Evolutionary conservation across 2,797 vertebrate genomes (phyloP).

Genomic region (Spatula versicolor): DNA sequence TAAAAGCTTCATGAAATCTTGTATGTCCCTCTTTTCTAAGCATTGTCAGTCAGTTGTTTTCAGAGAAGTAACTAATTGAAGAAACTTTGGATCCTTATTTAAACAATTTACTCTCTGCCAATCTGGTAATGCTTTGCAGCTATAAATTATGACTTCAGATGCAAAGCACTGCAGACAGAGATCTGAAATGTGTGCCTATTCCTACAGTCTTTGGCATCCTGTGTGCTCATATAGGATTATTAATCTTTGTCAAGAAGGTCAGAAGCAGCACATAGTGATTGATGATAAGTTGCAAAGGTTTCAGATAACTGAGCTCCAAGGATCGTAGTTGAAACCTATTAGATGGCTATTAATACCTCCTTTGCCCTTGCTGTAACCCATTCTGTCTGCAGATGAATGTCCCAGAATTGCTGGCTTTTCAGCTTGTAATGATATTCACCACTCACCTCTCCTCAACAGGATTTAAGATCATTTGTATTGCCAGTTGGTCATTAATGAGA

Average conservation of each 20-base stretch:
- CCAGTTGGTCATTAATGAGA: not conserved
- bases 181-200: not conserved
- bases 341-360: slow-evolving; percentile 28
- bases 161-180: not conserved
- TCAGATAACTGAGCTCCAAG: slow-evolving; percentile 33
- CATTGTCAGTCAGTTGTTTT: not conserved
- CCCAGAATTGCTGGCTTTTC: not conserved
- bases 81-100: not conserved
- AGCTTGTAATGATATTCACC: not conserved
- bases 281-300: slow-evolving; percentile 16
- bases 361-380: not conserved
- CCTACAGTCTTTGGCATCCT: not conserved
- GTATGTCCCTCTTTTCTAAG: not conserved
- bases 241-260: slow-evolving; percentile 40
- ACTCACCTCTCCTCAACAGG: not conserved
- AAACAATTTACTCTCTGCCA: slow-evolving; percentile 8
- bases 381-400: not conserved
- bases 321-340: slow-evolving; percentile 17
- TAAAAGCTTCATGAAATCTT: not conserved
- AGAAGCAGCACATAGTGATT: slow-evolving; percentile 9
- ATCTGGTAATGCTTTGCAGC: not conserved
- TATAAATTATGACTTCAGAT: not conserved
- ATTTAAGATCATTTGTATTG: not conserved
- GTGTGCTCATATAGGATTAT: not conserved
- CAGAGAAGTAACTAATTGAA: not conserved